Base-by-base conservation (phyloP, 1,140 invertebrate species). In the Parapsyche elsis region DNA sequence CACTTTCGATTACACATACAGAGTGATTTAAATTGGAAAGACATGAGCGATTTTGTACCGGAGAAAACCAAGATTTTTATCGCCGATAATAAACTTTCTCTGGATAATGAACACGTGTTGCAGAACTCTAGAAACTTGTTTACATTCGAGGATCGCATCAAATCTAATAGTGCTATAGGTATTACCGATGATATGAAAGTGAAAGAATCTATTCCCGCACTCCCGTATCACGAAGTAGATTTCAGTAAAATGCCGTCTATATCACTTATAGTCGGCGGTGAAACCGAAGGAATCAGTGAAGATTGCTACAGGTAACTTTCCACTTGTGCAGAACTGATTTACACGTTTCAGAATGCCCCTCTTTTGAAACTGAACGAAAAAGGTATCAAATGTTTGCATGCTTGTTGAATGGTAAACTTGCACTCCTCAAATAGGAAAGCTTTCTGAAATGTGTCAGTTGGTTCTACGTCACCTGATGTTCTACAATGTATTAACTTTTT, bases 221-320 rank as follows among this genome's bases (percentile, higher is more conserved):
- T 91, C 24, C 91, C 92, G 45, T 95, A 95, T 87, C 92, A 91
- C 86, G 84, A 88, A 46, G 84, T 92, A 7, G 86, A 93, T 84
- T 94, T 91, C 86, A 85, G 87, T 26, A 83, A 85, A 46, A 86
- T 86, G 5, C 84, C 90, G 61, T 88, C 90, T 79, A 87, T 92
- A 16, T 90, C 92, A 26, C 84, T 98, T 0, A 89, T 98, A 45
- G 89, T 98, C 83, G 95, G 96, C 23, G 95, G 96, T n/a, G 97
- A 98, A 89, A 96, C 95, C 16, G 91, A 94, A 86, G 95, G 96
- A 0, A 88, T 98, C 4, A 95, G 94, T 89, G 82, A 90, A 49
- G 90, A 94, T 76, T 92, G 88, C 78, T 89, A 89, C 78, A 74
- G 26, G 86, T 87, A 83, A 85, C 85, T 75, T 9, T 38, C 0